phyloP scores from a whole-genome alignment of 2,113 vertebrate species.

The Myotis lucifugus region DNA sequence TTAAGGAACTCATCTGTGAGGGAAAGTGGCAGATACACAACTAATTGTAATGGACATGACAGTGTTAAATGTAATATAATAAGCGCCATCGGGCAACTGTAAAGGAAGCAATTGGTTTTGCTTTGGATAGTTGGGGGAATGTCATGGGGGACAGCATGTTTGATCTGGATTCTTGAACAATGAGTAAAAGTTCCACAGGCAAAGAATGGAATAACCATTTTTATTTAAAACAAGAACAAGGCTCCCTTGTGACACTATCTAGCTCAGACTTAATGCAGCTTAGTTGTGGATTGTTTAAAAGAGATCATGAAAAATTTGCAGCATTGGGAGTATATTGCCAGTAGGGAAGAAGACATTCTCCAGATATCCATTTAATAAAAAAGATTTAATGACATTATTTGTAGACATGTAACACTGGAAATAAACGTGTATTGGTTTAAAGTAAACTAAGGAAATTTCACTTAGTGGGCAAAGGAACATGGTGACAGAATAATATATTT shows the following conservation, averaged over 20 bases:
- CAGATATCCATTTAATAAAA: background rate
- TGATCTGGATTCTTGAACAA: constrained; percentile 45
- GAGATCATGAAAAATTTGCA: background rate
- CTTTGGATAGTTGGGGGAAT: background rate
- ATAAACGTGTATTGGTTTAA: background rate
- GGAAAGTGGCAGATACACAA: constrained; percentile 13
- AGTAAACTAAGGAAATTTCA: constrained; percentile 50
- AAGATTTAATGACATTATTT: background rate
- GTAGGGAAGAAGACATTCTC: constrained; percentile 19
- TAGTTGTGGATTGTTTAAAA: background rate
- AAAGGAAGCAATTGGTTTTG: constrained; percentile 44
- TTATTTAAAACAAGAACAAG: constrained; percentile 49
- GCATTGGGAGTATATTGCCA: background rate
- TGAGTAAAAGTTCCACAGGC: background rate
- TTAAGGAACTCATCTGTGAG: background rate
- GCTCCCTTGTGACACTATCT: background rate
- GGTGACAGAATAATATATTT: constrained; percentile 23
- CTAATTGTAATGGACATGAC: background rate
- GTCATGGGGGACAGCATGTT: background rate
- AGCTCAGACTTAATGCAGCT: background rate
- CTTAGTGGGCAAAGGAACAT: constrained; percentile 27
- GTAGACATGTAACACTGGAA: constrained; percentile 28
- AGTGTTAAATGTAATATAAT: constrained; percentile 8
- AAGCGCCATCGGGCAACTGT: background rate
- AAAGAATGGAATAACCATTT: background rate